Evolutionary conservation across 2,888 invertebrate genomes (phyloP), one percentile per base, ranked within the genome.

Genomic region (Caenorhabditis sp.): DNA sequence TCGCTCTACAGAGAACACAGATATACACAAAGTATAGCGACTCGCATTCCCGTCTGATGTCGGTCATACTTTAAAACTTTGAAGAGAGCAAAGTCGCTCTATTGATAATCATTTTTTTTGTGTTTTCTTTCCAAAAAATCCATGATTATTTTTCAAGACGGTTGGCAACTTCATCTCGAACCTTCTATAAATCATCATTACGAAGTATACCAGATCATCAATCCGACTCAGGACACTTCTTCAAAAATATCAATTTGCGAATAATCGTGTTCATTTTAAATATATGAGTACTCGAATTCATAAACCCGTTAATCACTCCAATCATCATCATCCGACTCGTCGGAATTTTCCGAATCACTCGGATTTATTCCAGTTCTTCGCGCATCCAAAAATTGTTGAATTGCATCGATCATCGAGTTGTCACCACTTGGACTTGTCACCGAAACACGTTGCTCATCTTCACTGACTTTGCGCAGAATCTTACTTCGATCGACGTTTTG

Each of bases 181-280:
- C 66, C 73, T 1, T 62, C 58, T 0, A 68, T 79, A 51, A 79
- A 79, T 57, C 79, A 79, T 55, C 77, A 79, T 49, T 79, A 79
- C 43, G 74, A 77, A 49, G 77, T 72, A 12, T 79, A 63, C 54
- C 63, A 62, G 8, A 26, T 59, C 3, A 8, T 14, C 10, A 4
- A 26, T 31, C 31, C 31, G 10, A 31, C 4, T 10, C 10, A 10
- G 31, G 10, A 31, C 10, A 31, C 4, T 31, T 10, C 4, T 31
- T n/a, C n/a, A n/a, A 31, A 31, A 31, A 4, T 10, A 31, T 31
- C 31, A 31, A 31, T 31, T 6, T 31, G 31, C 10, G 31, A n/a
- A n/a, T n/a, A n/a, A n/a, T n/a, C n/a, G n/a, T n/a, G 31, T 51
- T 51, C 4, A 5, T 6, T 3, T 54, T 12, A 43, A 14, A 12